phyloP scores from a whole-genome alignment of 1,140 invertebrate species.

The Metaphire vulgaris region DNA sequence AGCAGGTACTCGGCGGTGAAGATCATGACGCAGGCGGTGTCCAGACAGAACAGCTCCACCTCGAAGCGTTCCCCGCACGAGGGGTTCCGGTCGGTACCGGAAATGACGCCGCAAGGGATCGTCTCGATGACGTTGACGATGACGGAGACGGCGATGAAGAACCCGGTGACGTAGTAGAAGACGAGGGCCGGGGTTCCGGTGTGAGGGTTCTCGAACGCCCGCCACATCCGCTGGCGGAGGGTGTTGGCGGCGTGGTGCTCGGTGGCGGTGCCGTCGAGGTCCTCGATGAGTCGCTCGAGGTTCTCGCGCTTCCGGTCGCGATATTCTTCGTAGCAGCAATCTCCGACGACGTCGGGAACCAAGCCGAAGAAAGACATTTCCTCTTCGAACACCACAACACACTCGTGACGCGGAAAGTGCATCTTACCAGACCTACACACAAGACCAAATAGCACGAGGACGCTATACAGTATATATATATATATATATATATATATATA shows the following conservation, averaged over 20 bases:
- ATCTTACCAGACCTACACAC: slow-evolving; percentile 97
- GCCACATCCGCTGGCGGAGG: slow-evolving; percentile 95
- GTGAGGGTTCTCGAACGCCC: no score
- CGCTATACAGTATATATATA: no score
- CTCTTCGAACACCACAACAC: slow-evolving; percentile 96
- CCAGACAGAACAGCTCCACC: no score
- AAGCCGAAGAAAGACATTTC: slow-evolving; percentile 99
- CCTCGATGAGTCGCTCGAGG: slow-evolving; percentile 95
- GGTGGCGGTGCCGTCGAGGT: slow-evolving; percentile 58
- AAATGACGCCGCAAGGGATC: slow-evolving; percentile 67
- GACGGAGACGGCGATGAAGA: slow-evolving; percentile 99
- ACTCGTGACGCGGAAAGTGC: slow-evolving; percentile 98
- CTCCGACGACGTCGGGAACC: slow-evolving; percentile 94
- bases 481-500: no score
- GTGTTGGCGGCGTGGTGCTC: slow-evolving; percentile 57
- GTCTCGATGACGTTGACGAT: slow-evolving; percentile 99
- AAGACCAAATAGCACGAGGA: no score
- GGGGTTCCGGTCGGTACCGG: slow-evolving; percentile 71
- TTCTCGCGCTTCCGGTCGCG: slow-evolving; percentile 98
- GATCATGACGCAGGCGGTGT: no score
- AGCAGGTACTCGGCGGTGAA: slow-evolving; percentile 99
- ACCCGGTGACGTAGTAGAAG: no score
- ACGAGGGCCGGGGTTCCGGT: slow-evolving; percentile 94
- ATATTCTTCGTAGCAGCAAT: no score
- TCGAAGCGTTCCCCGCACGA: slow-evolving; percentile 95